Conservation (phyloP, 2,113 vertebrate genomes). For the Mustelus asterias region DNA sequence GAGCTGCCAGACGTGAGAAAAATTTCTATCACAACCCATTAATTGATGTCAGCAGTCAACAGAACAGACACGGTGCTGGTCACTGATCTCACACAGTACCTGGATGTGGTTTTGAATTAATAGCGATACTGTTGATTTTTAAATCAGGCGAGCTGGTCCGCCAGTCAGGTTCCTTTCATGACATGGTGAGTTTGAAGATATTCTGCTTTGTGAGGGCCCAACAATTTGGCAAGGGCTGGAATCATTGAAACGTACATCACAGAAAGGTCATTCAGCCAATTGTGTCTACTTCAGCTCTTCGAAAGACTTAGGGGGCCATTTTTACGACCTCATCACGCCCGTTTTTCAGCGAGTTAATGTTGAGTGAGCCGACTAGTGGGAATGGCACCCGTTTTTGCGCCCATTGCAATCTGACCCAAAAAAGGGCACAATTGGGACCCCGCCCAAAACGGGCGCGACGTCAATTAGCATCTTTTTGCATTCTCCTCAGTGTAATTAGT, state of each 20-base stretch:
- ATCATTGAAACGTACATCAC: neutral
- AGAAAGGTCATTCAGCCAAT: too few relatives aligned
- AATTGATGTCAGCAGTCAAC: neutral
- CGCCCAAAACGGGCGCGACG: too few relatives aligned
- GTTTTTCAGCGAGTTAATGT: too few relatives aligned
- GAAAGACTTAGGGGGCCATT: too few relatives aligned
- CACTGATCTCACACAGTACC: neutral
- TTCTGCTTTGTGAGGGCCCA: neutral
- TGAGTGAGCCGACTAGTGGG: too few relatives aligned
- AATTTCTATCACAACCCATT: neutral
- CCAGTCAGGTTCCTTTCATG: neutral
- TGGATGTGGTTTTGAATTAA: neutral
- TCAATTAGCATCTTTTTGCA: too few relatives aligned
- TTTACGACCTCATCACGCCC: too few relatives aligned
- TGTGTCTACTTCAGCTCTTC: neutral
- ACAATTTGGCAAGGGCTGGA: neutral
- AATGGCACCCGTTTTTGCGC: too few relatives aligned
- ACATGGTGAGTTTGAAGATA: neutral
- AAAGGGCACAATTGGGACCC: too few relatives aligned
- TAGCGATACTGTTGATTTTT: neutral
- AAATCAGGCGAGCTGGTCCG: neutral
- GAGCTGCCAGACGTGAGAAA: neutral
- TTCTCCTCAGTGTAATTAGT: too few relatives aligned
- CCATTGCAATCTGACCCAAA: too few relatives aligned
- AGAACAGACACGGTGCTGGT: neutral